Conservation (phyloP, 2,888 invertebrate genomes). For the Protonemura montana region DNA sequence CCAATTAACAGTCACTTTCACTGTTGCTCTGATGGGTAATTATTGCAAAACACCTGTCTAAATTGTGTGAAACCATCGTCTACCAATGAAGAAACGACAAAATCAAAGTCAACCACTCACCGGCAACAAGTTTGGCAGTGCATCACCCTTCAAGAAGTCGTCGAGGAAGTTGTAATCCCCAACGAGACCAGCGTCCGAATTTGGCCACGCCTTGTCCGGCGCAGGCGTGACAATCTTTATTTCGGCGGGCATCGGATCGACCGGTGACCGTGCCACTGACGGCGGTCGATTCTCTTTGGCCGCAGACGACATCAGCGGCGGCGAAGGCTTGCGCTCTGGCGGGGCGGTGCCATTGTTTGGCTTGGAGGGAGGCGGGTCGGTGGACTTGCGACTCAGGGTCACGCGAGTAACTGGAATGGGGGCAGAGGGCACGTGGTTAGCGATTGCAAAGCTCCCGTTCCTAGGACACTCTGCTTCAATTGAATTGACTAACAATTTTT, state of each 20-base stretch:
- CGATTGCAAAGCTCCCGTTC: too few relatives aligned
- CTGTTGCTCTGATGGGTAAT: too few relatives aligned
- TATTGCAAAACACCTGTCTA: too few relatives aligned
- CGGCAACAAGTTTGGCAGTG: conserved; percentile 75
- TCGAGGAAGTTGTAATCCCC: conserved; percentile 77
- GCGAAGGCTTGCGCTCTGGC: not conserved
- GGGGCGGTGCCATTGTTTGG: not conserved
- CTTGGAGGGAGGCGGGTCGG: not conserved
- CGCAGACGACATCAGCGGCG: not conserved
- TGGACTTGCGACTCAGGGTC: not conserved
- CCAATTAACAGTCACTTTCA: too few relatives aligned
- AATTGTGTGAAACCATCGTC: too few relatives aligned
- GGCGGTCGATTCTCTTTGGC: not conserved
- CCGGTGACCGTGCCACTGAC: not conserved
- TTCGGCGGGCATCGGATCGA: not conserved
- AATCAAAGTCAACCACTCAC: conserved; percentile 60
- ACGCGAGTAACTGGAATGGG: not conserved
- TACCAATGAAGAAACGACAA: too few relatives aligned
- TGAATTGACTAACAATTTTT: too few relatives aligned
- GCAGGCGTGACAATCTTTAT: not conserved
- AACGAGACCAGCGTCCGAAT: not conserved
- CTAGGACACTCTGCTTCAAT: too few relatives aligned
- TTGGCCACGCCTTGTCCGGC: conserved; percentile 20
- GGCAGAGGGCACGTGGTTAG: not conserved
- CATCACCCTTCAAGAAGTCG: conserved; percentile 83